Base-by-base conservation (phyloP, 2,113 vertebrate genomes). In the Chloroceryle aenea region DNA sequence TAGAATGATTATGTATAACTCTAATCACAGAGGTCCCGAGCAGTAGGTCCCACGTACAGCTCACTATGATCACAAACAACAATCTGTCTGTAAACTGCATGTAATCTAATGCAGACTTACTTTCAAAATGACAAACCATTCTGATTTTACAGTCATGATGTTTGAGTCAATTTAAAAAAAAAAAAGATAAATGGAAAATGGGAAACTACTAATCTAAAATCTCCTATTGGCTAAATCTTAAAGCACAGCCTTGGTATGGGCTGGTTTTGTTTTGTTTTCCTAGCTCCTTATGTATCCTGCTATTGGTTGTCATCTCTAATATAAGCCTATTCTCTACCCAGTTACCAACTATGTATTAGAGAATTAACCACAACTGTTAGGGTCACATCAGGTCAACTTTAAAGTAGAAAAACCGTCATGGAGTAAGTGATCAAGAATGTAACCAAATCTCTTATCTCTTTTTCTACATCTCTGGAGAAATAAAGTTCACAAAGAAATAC, bases 241-340 rank as follows among this genome's bases (percentile, higher is more conserved):
- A 15, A 78, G 8, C 12, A 20, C 58, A 64, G 12, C 22, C 83
- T 23, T 45, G 27, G 48, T 59, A 50, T 23, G 30, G 36, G 93
- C 94, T 75, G 48, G 12, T 71, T 43, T 22, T 50, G 18, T 38
- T 30, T 4, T 20, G 30, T 25, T 20, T 91, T 91, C 42, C 38
- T 96, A 34, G 69, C 61, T 88, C 58, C 52, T 74, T 69, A 69
- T 19, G 67, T 25, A 91, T 66, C 59, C 91, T 2, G 8, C 94
- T 82, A 92, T 96, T 96, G 93, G 89, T 42, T 91, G 89, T 45
- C 38, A 4, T 58, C 78, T 90, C 58, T 38, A 77, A 91, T 75
- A 50, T 93, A 97, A 97, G 77, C 90, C 86, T 93, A 73, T 95
- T 94, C 84, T 98, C 90, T 97, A 93, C 96, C 91, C 91, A 94